Conservation (phyloP, 2,113 vertebrate genomes). For the Peromyscus leucopus region DNA sequence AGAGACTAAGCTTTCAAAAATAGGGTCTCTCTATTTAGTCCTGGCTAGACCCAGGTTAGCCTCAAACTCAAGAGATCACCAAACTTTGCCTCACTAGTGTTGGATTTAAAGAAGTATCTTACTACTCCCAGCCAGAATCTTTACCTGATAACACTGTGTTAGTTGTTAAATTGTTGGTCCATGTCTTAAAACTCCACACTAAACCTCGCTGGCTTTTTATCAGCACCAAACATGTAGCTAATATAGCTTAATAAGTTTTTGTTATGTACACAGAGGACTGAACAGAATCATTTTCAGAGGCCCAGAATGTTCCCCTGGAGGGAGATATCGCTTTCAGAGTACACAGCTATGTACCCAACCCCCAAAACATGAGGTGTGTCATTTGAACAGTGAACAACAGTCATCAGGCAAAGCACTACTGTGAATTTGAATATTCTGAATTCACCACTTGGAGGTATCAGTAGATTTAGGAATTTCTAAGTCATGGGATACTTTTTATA, state of each 20-base stretch:
- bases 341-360: background rate
- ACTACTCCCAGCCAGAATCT: background rate
- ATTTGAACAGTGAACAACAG: background rate
- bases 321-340: background rate
- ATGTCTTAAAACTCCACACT: background rate
- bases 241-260: constrained; percentile 2
- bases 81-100: background rate
- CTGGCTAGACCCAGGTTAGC: background rate
- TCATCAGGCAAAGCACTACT: background rate
- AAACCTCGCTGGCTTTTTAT: constrained; percentile 17
- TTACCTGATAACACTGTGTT: background rate
- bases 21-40: background rate
- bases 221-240: background rate
- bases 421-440: constrained; percentile 45
- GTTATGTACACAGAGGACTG: background rate
- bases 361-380: background rate
- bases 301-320: background rate
- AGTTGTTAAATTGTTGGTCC: background rate
- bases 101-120: background rate
- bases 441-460: constrained; percentile 40
- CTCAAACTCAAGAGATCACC: background rate
- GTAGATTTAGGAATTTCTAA: constrained; percentile 43
- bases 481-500: constrained; percentile 26
- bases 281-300: background rate
- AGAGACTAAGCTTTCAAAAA: constrained; percentile 1